These are phyloP conservation scores for Melopsittacus undulatus DNA, from an alignment of 2,797 vertebrate species.

Conservation along the genomic window DNA sequence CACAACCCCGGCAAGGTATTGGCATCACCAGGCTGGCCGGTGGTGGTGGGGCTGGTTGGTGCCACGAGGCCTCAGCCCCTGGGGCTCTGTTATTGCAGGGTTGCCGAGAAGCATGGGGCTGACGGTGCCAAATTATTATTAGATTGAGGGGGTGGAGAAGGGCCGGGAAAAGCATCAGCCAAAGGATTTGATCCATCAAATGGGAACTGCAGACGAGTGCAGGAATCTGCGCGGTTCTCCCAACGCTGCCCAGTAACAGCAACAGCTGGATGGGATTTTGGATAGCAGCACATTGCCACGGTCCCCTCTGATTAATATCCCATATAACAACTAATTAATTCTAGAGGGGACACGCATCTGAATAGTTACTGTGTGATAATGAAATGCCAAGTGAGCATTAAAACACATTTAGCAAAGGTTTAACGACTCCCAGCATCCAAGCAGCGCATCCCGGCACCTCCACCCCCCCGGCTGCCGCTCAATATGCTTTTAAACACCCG, in stretches of 20 bases:
- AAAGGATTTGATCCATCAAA: slow-evolving; percentile 33
- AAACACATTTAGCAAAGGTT: slow-evolving; percentile 47
- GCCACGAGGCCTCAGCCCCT: not conserved
- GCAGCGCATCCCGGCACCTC: not conserved
- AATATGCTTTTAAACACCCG: not conserved
- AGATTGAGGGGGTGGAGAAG: slow-evolving; percentile 56
- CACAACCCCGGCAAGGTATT: not conserved
- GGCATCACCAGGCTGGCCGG: not conserved
- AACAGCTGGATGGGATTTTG: slow-evolving; percentile 31
- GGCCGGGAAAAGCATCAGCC: slow-evolving; percentile 43
- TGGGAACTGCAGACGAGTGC: not conserved
- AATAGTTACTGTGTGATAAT: slow-evolving; percentile 17
- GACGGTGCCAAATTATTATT: slow-evolving; percentile 46
- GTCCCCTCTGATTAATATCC: slow-evolving; percentile 53
- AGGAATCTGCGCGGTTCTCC: not conserved
- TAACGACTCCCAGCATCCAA: slow-evolving; percentile 41
- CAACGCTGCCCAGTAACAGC: not conserved
- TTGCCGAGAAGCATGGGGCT: not conserved
- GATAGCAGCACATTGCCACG: not conserved
- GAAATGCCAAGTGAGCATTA: slow-evolving; percentile 62
- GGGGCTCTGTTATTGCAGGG: not conserved
- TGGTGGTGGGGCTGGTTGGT: not conserved
- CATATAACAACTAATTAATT: slow-evolving; percentile 54
- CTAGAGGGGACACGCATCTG: not conserved
- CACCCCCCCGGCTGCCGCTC: not conserved